Evolutionary conservation across 2,113 vertebrate species (phyloP), one percentile per base, ranked within the genome.

Genomic region (Pseudolaguvia tuberculata): DNA sequence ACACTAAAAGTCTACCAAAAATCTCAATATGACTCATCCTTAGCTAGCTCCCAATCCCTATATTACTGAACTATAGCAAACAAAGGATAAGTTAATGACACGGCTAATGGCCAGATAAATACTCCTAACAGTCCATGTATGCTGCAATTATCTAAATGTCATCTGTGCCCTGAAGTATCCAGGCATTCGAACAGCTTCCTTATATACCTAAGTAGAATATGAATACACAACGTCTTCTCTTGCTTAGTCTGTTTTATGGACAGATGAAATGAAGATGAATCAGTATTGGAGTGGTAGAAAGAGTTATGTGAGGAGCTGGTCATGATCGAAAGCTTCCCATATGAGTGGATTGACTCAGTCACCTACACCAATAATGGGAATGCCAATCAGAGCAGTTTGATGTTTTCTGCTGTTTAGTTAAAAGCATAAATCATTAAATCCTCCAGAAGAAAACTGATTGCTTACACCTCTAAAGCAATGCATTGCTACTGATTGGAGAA

Each of bases 231-330:
- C 27, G 45, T 21, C 63, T 67, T 13, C 15, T 67, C 45, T 67
- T 27, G 23, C 63, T 67, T 67, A 17, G 47, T 13, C 63, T 67
- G 47, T 67, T 48, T 25, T 67, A 67, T 67, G 63, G 45, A 67
- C 63, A 50, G 63, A 67, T 67, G 63, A 67, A 67, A 67, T 67
- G 48, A 67, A 67, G 63, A 67, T 50, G 63, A 67, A 67, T 67
- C 25, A 27, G 15, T 50, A 65, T 65, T 65, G 21, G 42, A 39
- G 52, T 70, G 31, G 52, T 45, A 14, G n/a, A 70, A 70, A 56
- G 35, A 57, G 29, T n/a, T 56, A 42, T 18, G 35, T 70, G 14
- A 9, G n/a, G 52, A 31, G 52, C 68, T 70, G 29, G n/a, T 70
- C 51, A 70, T 23, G 29, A 42, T 56, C 42, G 29, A 70, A 45